Base-by-base conservation (phyloP, 2,888 invertebrate species). In the Sminthurinus aureus region DNA sequence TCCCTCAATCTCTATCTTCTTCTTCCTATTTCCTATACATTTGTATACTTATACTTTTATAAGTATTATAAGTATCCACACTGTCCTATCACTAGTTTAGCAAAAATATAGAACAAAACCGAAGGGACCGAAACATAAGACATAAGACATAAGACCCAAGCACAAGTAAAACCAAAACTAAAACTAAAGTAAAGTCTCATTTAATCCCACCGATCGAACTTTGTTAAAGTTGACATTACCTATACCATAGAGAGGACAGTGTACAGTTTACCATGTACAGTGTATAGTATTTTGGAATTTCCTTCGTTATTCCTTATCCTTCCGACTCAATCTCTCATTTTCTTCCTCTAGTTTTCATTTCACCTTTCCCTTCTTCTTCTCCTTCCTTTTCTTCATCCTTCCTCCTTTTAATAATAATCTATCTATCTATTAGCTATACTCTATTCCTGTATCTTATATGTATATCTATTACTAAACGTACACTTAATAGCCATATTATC, bases 171-270 rank as follows among this genome's bases (percentile, higher is more conserved):
- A 38, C 38, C 6, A 38, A 38, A 38, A 38, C 38, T 38, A 38
- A 38, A 38, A 38, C 3, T 38, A 38, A 38, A 38, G 38, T 38
- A 38, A 38, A n/a, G 76, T 50, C 76, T 13, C 76, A 24, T 52
- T 58, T 76, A 76, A 76, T 76, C 51, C 58, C 58, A 52, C 58
- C 76, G 58, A 76, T 76, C 76, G 52, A 76, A 76, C 76, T 76
- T 76, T n/a, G 76, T 76, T 76, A 76, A 52, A 58, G 52, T 76
- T 76, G 76, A 52, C 76, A 76, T 52, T 76, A 58, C n/a, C 76
- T 38, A 38, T 38, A 38, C 38, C 6, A 38, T 38, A 38, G 38
- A 38, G 3, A 38, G 38, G 1, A 38, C 38, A 38, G 38, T 38
- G 38, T 38, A 38, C 38, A 38, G 38, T 38, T 1, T 38, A 38